Percentiles rank a stretch among this genome's conserved stretches.
phyloP scores from a whole-genome alignment of 2,113 vertebrate species.

The Perognathus longimembris region DNA sequence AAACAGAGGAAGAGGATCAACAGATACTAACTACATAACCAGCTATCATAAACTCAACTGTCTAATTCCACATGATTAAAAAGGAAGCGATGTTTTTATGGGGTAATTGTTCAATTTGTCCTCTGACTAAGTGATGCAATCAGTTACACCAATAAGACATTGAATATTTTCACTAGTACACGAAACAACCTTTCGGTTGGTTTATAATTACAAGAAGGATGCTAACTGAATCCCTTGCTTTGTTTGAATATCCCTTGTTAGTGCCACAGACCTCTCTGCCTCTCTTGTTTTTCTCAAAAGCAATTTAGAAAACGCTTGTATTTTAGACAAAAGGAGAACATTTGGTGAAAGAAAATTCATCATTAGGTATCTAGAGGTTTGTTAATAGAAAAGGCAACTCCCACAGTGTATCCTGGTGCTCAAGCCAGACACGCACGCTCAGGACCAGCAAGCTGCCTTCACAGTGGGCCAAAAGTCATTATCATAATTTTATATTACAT shows the following conservation, averaged over 20 bases:
- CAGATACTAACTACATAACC: constrained; percentile 74
- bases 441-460: constrained; percentile 99
- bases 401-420: constrained; percentile 97
- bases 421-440: constrained; percentile 98
- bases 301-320: constrained; percentile 99
- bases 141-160: constrained; percentile 83
- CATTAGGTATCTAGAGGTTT: constrained; percentile 99
- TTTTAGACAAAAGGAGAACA: constrained; percentile 98
- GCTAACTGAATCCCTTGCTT: constrained; percentile 94
- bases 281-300: constrained; percentile 96
- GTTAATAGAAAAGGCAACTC: constrained; percentile 99
- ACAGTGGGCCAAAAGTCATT: constrained; percentile 98
- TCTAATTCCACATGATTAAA: constrained; percentile 77
- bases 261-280: constrained; percentile 91
- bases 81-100: constrained; percentile 81
- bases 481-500: constrained; percentile 99
- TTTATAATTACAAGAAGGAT: constrained; percentile 94
- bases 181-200: constrained; percentile 89
- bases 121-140: constrained; percentile 82
- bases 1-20: constrained; percentile 70
- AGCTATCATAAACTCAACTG: constrained; percentile 80
- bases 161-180: constrained; percentile 87
- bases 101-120: constrained; percentile 81
- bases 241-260: constrained; percentile 91
- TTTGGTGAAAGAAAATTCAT: constrained; percentile 99